These are phyloP conservation scores for Cygnus atratus DNA, from an alignment of 2,113 vertebrate genomes.

Conservation along the genomic window DNA sequence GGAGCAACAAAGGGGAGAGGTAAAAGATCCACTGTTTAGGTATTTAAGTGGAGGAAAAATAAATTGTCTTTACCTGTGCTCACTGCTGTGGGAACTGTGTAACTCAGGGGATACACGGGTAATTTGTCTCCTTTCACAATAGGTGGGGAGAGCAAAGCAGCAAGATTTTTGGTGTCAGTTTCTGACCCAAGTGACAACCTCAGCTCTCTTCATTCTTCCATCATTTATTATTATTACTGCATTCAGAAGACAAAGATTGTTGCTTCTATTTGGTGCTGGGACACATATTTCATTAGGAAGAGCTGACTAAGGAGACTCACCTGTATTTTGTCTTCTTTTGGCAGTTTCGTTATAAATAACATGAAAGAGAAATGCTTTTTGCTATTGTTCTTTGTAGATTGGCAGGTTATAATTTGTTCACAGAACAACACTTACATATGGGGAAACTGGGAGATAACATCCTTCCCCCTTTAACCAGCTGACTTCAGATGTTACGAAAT, in stretches of 20 bases:
- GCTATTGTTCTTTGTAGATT: neutral
- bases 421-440: neutral
- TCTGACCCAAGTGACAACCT: neutral
- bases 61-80: neutral
- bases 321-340: neutral
- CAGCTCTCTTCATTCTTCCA: neutral
- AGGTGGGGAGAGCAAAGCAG: neutral
- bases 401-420: neutral
- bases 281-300: neutral
- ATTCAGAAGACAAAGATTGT: neutral
- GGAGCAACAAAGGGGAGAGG: neutral
- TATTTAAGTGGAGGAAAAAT: neutral
- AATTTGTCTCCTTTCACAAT: neutral
- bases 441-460: neutral
- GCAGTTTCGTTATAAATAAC: neutral
- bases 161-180: neutral
- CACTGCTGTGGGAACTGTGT: neutral
- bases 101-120: rapidly evolving
- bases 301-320: neutral
- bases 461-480: neutral
- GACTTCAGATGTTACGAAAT: constrained; percentile 7
- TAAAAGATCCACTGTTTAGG: neutral
- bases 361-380: neutral
- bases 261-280: neutral
- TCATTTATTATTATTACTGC: neutral